Evolutionary conservation across 1,140 invertebrate genomes (phyloP).

Genomic region (Nomia melanderi): DNA sequence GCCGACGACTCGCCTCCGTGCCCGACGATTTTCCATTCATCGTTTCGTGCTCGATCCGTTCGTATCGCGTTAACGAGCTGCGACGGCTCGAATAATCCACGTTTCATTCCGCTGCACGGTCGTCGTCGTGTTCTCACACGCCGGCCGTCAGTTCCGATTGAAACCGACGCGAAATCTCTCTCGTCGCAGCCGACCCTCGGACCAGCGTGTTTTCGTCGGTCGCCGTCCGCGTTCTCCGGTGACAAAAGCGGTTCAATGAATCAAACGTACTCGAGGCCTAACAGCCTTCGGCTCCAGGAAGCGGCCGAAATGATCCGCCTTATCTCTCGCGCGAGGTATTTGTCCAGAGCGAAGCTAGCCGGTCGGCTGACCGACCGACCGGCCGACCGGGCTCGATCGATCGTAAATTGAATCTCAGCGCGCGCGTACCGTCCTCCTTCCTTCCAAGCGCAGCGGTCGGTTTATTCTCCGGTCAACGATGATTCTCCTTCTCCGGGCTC

Average conservation of each 20-base stretch:
- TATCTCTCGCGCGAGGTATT: constrained; percentile 63
- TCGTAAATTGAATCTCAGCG: constrained; percentile 64
- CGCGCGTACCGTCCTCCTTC: constrained; percentile 43
- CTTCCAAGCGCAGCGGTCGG: background rate
- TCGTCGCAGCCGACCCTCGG: too few species aligned
- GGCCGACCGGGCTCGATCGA: constrained; percentile 42
- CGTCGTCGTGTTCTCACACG: too few species aligned
- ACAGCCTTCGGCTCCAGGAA: constrained; percentile 62
- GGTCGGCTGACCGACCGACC: constrained; percentile 5
- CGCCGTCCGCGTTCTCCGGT: constrained; percentile 15
- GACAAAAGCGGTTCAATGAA: constrained; percentile 59
- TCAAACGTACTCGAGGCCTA: constrained; percentile 52
- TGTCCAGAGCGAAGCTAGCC: constrained; percentile 57
- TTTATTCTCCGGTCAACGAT: constrained; percentile 46
- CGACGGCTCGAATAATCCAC: constrained; percentile 46
- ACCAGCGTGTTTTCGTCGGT: too few species aligned
- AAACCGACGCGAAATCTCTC: too few species aligned
- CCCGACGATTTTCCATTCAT: constrained; percentile 55
- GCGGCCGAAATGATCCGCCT: constrained; percentile 57
- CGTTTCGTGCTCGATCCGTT: constrained; percentile 52
- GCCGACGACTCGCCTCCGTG: constrained; percentile 43
- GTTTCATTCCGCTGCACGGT: constrained; percentile 28
- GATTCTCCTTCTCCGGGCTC: constrained; percentile 47
- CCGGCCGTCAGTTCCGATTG: too few species aligned
- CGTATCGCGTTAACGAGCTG: constrained; percentile 44